Evolutionary conservation across 2,113 vertebrate species (phyloP), one percentile per base, ranked within the genome.

Genomic region (Syrrhaptes paradoxus): DNA sequence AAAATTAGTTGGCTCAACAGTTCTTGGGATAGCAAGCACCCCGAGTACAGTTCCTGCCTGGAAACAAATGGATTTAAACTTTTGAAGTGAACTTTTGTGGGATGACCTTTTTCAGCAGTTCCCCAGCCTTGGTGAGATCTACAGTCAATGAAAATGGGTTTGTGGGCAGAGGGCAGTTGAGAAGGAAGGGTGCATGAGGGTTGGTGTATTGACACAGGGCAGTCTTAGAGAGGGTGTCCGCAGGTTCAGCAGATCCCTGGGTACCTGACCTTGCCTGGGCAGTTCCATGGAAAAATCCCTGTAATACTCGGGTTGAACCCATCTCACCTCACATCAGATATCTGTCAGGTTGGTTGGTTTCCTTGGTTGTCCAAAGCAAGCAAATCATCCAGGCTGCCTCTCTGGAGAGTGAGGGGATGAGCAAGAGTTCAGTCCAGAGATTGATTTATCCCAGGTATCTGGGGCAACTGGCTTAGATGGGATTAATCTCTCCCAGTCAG

Each of bases 1-100:
- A 92, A 94, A 92, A 95, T 95, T 43, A 89, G 80, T 75, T 96
- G 88, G 86, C 93, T 95, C 84, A 78, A 88, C 28, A 65, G 54
- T 43, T 93, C 91, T 74, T 90, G 66, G 90, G 83, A 93, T 72
- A 95, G 90, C 2, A 8, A 94, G 78, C 58, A 84, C 68, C 93
- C 46, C 2, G 11, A 68, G 76, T 52, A 87, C 6, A 2, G 49
- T 77, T 93, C 58, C 83, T 78, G 77, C 73, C 83, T 90, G 61
- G 61, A 90, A 95, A 85, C 41, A 84, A 91, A 93, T 31, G 75
- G 73, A 86, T 94, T 92, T 86, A 84, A 81, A 87, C 1, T 5
- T 86, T 38, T 68, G 65, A 85, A 85, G 66, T 46, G 31, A 94
- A 93, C 72, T 77, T 96, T 67, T 55, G 31, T 41, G 65, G 59